A percentile compares a stretch with the other conserved stretches of the same genome.
Evolutionary conservation across 2,797 vertebrate species (phyloP).

Genomic region (Xyrichtys novacula): DNA sequence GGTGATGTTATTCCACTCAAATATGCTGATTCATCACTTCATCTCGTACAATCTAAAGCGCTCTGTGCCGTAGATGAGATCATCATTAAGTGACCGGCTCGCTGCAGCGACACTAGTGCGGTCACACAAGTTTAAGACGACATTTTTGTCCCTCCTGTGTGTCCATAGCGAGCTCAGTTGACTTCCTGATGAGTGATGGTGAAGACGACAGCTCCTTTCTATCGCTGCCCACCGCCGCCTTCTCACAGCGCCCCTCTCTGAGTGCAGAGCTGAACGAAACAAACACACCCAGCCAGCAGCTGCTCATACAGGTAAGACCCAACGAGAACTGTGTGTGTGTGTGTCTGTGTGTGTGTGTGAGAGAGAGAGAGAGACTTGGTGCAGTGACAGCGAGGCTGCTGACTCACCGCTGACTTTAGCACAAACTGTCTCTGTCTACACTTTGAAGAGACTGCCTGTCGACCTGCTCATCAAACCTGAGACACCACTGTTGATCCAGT

Average conservation of each 20-base stretch:
- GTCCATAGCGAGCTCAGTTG: constrained; percentile 80
- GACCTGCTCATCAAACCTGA: constrained; percentile 2
- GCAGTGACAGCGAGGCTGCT: not conserved
- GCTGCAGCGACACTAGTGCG: too few relatives aligned
- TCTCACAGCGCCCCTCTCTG: constrained; percentile 80
- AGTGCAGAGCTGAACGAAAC: constrained; percentile 75
- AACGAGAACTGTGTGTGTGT: not conserved
- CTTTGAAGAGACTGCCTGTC: constrained; percentile 7
- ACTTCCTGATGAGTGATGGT: constrained; percentile 85
- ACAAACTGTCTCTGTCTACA: constrained; percentile 1
- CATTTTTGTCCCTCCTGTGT: constrained; percentile 34
- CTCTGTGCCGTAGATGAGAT: too few relatives aligned
- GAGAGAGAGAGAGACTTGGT: too few relatives aligned
- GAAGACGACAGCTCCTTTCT: constrained; percentile 80
- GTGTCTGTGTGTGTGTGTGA: constrained; percentile 1
- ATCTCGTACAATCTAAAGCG: too few relatives aligned
- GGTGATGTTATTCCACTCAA: too few relatives aligned
- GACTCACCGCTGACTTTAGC: constrained; percentile 35
- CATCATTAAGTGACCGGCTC: too few relatives aligned
- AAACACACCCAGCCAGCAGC: constrained; percentile 71
- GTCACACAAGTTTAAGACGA: too few relatives aligned
- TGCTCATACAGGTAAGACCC: constrained; percentile 81
- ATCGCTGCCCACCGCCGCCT: constrained; percentile 74
- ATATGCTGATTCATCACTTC: too few relatives aligned
- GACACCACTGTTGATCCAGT: not conserved